Conservation (phyloP, 2,888 invertebrate genomes). For the Electrophaes corylata region DNA sequence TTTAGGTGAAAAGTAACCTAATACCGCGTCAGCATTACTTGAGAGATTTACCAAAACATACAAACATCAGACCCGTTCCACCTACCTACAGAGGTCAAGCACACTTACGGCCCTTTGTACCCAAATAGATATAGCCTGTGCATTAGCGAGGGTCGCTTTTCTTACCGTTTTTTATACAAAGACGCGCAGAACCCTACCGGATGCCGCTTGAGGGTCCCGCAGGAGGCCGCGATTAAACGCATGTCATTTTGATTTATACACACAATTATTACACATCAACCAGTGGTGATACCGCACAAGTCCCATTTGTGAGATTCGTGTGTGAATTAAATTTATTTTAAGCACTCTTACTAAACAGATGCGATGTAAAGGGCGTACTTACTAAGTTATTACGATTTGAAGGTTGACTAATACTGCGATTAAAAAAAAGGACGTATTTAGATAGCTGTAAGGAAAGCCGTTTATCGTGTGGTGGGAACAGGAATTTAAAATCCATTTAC, state of each 20-base stretch:
- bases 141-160: constrained; percentile 76
- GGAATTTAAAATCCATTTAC: constrained; percentile 64
- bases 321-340: constrained; percentile 49
- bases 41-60: constrained; percentile 49
- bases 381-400: constrained; percentile 30
- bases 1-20: constrained; percentile 44
- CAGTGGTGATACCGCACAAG: constrained; percentile 29
- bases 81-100: constrained; percentile 71
- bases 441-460: constrained; percentile 21
- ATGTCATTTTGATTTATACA: constrained; percentile 79
- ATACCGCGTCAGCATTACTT: constrained; percentile 45
- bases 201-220: constrained; percentile 59
- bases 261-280: constrained; percentile 62
- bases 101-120: constrained; percentile 69
- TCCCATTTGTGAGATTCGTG: constrained; percentile 46
- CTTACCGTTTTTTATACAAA: constrained; percentile 61
- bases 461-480: constrained; percentile 21
- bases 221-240: constrained; percentile 68
- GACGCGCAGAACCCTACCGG: constrained; percentile 57
- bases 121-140: constrained; percentile 76
- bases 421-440: constrained; percentile 17
- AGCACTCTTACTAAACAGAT: constrained; percentile 48
- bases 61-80: constrained; percentile 49
- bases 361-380: constrained; percentile 44
- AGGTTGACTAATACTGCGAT: constrained; percentile 38